phyloP scores from a whole-genome alignment of 2,888 invertebrate species.

The Flexamia atlantica region DNA sequence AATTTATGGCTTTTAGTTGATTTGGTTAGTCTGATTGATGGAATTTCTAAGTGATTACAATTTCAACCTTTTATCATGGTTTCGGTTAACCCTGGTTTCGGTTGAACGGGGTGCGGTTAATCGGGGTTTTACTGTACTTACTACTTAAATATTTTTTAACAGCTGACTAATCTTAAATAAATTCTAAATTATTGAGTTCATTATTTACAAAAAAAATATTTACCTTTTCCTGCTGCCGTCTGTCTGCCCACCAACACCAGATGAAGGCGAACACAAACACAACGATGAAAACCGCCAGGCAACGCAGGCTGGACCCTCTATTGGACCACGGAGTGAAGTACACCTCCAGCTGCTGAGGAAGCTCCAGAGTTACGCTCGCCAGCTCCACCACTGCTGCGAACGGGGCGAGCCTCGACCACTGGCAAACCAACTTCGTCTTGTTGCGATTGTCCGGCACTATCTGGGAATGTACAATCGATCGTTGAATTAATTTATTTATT shows the following conservation, averaged over 20 bases:
- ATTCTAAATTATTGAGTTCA: too few relatives aligned
- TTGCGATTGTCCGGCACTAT: not conserved
- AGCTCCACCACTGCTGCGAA: not conserved
- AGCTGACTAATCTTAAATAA: too few relatives aligned
- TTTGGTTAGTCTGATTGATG: too few relatives aligned
- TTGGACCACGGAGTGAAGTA: conserved; percentile 14
- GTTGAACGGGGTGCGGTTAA: too few relatives aligned
- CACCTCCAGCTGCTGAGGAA: not conserved
- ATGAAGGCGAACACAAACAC: not conserved
- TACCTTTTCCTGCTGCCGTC: not conserved
- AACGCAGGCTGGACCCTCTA: not conserved
- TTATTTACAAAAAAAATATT: too few relatives aligned
- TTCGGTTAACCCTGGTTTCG: too few relatives aligned
- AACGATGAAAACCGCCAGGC: not conserved
- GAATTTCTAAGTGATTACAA: too few relatives aligned
- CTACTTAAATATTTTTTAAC: too few relatives aligned
- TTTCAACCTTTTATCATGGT: too few relatives aligned
- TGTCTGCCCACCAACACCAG: not conserved
- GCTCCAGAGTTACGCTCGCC: not conserved
- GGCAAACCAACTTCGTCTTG: not conserved
- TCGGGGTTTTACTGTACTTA: too few relatives aligned
- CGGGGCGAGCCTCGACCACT: not conserved
- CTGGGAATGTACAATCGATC: not conserved
- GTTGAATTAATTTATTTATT: too few relatives aligned
- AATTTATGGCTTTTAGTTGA: too few relatives aligned